Percentiles rank a stretch among this genome's conserved stretches.
Conservation (phyloP, 2,113 vertebrate species). For the Mus pahari region DNA sequence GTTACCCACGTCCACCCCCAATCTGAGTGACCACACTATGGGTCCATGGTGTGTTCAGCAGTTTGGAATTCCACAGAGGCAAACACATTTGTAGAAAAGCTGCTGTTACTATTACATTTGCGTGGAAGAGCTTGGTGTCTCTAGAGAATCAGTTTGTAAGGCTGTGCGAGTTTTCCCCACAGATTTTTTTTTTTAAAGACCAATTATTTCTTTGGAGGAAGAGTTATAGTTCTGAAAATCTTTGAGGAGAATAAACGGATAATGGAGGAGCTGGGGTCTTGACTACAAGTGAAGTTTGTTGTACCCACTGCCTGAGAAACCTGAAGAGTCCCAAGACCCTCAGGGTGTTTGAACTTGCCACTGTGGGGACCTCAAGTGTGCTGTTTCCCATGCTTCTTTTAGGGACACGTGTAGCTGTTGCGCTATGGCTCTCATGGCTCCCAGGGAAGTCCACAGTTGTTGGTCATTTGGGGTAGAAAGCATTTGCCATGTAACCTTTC, state of each 20-base stretch:
- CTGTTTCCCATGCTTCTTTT: slow-evolving; percentile 76
- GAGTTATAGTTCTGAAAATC: neutral
- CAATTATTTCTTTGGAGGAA: slow-evolving; percentile 43
- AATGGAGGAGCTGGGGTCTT: fast-evolving
- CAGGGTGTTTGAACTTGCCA: slow-evolving; percentile 52
- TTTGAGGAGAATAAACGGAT: neutral
- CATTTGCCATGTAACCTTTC: slow-evolving; percentile 85
- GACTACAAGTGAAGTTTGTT: neutral
- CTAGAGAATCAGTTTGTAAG: neutral
- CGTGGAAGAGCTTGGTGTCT: neutral
- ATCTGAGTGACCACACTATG: neutral
- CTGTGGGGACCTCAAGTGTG: slow-evolving; percentile 54
- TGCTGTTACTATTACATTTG: slow-evolving; percentile 11
- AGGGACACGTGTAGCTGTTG: slow-evolving; percentile 61
- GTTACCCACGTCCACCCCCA: too few species aligned
- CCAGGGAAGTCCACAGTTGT: slow-evolving; percentile 78
- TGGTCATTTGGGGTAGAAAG: slow-evolving; percentile 83
- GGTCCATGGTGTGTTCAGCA: neutral
- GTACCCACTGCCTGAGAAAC: neutral
- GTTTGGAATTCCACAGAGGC: slow-evolving; percentile 7
- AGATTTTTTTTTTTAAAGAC: neutral
- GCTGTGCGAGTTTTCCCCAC: neutral
- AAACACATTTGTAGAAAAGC: neutral
- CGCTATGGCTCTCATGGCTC: slow-evolving; percentile 79
- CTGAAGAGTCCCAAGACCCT: neutral